A percentile compares a stretch with the other conserved stretches of the same genome.
Evolutionary conservation across 2,888 invertebrate genomes (phyloP).

Genomic region (Cryptocephalus primarius): DNA sequence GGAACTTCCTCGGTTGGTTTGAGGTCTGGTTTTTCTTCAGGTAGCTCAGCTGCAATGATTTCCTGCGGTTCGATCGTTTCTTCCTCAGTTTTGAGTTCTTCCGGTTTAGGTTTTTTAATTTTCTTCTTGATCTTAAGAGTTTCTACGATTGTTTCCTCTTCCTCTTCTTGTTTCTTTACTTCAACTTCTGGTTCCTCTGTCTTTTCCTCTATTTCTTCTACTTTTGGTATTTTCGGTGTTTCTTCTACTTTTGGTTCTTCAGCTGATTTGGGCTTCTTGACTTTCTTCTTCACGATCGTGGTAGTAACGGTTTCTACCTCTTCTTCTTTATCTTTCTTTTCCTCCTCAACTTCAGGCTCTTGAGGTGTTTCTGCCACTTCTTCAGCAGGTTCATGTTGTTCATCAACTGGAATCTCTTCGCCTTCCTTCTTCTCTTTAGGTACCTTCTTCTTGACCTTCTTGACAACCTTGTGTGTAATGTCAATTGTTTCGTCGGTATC

Average conservation of each 20-base stretch:
- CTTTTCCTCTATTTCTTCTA: background rate
- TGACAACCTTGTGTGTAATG: constrained; percentile 25
- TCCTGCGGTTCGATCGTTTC: background rate
- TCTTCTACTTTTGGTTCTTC: constrained; percentile 14
- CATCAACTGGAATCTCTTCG: constrained; percentile 28
- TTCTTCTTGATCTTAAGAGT: background rate
- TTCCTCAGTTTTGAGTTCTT: constrained; percentile 14
- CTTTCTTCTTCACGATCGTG: no score
- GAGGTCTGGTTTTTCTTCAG: constrained; percentile 7
- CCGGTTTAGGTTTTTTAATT: constrained; percentile 11
- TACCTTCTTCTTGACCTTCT: constrained; percentile 23
- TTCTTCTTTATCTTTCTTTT: constrained; percentile 13
- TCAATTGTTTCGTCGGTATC: constrained; percentile 19
- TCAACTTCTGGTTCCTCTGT: constrained; percentile 1
- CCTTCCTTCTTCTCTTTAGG: constrained; percentile 27
- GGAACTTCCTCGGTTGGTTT: constrained; percentile 2
- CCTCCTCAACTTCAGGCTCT: constrained; percentile 22
- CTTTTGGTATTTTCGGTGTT: constrained; percentile 1
- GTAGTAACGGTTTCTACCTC: no score
- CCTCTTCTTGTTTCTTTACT: constrained; percentile 8
- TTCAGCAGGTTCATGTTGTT: constrained; percentile 10
- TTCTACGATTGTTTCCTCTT: constrained; percentile 7
- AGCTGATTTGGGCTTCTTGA: background rate
- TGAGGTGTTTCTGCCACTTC: constrained; percentile 24
- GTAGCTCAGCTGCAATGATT: no score